Evolutionary conservation across 1,140 invertebrate genomes (phyloP), one percentile per base, ranked within the genome.

Genomic region (Zelostemma sp.): DNA sequence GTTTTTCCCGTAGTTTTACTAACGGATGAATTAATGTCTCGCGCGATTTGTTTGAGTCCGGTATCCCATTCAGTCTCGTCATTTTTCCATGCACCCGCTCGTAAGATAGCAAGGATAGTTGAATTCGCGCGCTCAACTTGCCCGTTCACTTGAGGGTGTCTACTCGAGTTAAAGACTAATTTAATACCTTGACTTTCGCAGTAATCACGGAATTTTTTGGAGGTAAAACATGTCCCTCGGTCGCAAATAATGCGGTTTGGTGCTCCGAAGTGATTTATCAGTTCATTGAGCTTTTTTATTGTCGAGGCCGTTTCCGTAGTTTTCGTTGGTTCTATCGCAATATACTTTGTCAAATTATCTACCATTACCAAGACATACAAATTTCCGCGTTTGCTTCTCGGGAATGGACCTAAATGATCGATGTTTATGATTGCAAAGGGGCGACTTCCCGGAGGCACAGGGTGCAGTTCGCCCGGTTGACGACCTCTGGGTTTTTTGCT

Each of bases 181-280:
- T 57, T 61, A 9, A 85, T 79, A 6, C 62, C 59, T 6, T 74
- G 19, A 8, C 64, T 5, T 9, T 57, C 17, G 43, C 74, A 75
- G 43, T 74, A 73, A 14, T 74, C 46, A 25, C 56, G 43, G 33
- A 82, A 78, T 15, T 51, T 12, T 12, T 75, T 68, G 0, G 73
- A 62, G 0, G 75, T 78, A 49, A 81, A 82, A 5, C 70, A 51
- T 14, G 66, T 73, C 6, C 80, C 80, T 33, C 74, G 47, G 40
- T 84, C 81, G 0, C 63, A 50, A 1, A 76, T 65, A 16, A 83
- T 68, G 18, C 64, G 15, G 9, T 51, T 38, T 2, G 79, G 74
- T 5, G 40, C 45, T 5, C 73, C 73, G 54, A 66, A 75, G 31
- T 14, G n/a, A 3, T 25, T 41, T n/a, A 49, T 35, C n/a, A 40